Conservation (phyloP, 1,140 invertebrate species). For the Drosophila busckii region DNA sequence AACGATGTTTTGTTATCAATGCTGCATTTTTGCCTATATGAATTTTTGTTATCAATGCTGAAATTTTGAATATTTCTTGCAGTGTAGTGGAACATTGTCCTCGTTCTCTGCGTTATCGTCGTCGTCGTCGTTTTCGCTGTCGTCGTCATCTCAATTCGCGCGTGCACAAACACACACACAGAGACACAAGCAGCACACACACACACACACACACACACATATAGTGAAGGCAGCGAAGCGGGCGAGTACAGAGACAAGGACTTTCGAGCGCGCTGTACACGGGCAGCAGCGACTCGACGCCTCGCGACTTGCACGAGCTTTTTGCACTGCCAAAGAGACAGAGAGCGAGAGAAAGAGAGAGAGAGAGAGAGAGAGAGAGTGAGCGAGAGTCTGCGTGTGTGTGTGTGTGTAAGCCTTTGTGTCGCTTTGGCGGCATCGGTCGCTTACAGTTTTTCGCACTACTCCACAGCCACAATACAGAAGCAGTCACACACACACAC, state of each 20-base stretch:
- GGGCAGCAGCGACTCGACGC: conserved; percentile 29
- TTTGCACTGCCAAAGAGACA: conserved; percentile 19
- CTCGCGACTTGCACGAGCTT: conserved; percentile 55
- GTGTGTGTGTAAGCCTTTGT: conserved; percentile 14
- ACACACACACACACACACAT: conserved; percentile 14
- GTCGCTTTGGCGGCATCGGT: conserved; percentile 40
- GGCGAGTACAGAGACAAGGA: conserved; percentile 21
- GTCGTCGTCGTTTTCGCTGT: conserved; percentile 24
- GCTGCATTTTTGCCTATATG: too few species aligned
- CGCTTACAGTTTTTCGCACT: conserved; percentile 57
- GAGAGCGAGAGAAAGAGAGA: conserved; percentile 2
- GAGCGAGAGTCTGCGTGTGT: neutral
- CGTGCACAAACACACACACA: conserved; percentile 23
- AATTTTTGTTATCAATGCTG: conserved; percentile 1
- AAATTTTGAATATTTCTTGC: neutral
- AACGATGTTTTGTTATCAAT: too few species aligned
- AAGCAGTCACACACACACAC: conserved; percentile 14
- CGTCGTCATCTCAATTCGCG: conserved; percentile 73
- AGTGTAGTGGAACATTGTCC: conserved; percentile 40
- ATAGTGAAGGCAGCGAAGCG: neutral
- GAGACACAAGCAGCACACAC: conserved; percentile 12
- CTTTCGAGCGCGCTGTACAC: conserved; percentile 22
- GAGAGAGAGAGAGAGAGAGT: conserved; percentile 11
- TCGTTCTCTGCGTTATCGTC: conserved; percentile 25
- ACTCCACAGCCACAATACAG: conserved; percentile 9